Percentiles rank a stretch among this genome's conserved stretches.
Evolutionary conservation across 2,888 invertebrate species (phyloP).

Genomic region (Tetranychus piercei): DNA sequence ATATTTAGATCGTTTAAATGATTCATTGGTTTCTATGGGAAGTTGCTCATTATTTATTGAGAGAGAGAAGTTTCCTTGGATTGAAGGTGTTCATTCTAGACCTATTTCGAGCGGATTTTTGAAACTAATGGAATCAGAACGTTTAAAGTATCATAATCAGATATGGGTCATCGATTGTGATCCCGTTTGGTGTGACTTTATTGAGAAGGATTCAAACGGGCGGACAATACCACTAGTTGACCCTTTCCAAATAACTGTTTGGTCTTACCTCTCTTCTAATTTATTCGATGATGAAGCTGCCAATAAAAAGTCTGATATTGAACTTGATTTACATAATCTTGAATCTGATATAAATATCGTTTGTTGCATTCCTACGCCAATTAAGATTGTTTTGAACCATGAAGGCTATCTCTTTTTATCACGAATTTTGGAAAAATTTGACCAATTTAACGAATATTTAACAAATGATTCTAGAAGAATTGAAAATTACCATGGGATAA

Average conservation of each 20-base stretch:
- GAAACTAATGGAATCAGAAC: slow-evolving; percentile 9
- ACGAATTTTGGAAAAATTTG: slow-evolving; percentile 23
- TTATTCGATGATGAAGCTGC: slow-evolving; percentile 12
- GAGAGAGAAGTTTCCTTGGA: slow-evolving; percentile 25
- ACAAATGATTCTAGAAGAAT: slow-evolving; percentile 21
- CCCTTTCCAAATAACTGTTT: slow-evolving; percentile 18
- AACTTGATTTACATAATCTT: slow-evolving; percentile 14
- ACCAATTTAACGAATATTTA: slow-evolving; percentile 22
- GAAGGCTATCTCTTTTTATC: slow-evolving; percentile 25
- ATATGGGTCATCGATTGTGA: slow-evolving; percentile 18
- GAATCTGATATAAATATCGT: slow-evolving; percentile 43
- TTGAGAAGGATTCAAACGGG: background rate
- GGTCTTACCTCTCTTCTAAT: slow-evolving; percentile 13
- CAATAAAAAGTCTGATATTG: slow-evolving; percentile 16
- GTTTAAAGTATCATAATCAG: slow-evolving; percentile 7
- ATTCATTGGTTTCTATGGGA: slow-evolving; percentile 39
- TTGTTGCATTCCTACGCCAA: slow-evolving; percentile 59
- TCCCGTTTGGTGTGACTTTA: slow-evolving; percentile 19
- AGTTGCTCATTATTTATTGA: slow-evolving; percentile 24
- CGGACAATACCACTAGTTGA: slow-evolving; percentile 14
- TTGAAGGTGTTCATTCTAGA: slow-evolving; percentile 22
- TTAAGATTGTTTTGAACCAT: slow-evolving; percentile 54
- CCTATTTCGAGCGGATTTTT: slow-evolving; percentile 24
- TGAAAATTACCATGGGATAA: slow-evolving; percentile 18
- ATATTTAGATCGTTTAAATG: slow-evolving; percentile 31